A percentile compares a stretch with the other conserved stretches of the same genome.
These are phyloP conservation scores for Torymus auratus DNA, from an alignment of 2,888 invertebrate genomes.

Conservation along the genomic window DNA sequence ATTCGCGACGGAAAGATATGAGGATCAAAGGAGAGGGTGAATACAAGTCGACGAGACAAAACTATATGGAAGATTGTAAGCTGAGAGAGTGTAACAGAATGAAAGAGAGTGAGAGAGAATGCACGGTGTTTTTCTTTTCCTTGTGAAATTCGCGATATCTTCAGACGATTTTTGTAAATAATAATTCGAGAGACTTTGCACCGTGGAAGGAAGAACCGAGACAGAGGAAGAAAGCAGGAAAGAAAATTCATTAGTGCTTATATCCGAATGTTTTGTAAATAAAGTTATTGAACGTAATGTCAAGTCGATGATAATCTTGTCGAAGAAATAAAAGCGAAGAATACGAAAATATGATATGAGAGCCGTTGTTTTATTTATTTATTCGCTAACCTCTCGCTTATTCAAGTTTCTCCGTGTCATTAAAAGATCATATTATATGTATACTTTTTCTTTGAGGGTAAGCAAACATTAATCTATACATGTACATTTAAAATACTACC, in stretches of 20 bases:
- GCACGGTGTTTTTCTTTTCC: conserved; percentile 48
- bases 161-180: conserved; percentile 70
- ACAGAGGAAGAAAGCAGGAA: conserved; percentile 52
- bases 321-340: conserved; percentile 57
- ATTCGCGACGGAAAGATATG: conserved; percentile 22
- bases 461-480: too few species aligned
- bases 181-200: conserved; percentile 65
- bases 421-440: too few species aligned
- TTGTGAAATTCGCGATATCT: conserved; percentile 56
- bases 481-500: background rate
- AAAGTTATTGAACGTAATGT: conserved; percentile 72
- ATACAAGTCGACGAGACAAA: background rate
- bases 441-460: too few species aligned
- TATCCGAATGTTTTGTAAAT: conserved; percentile 72
- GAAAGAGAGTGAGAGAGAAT: conserved; percentile 31
- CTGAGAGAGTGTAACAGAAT: conserved; percentile 9
- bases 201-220: too few species aligned
- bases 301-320: conserved; percentile 63
- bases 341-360: conserved; percentile 58
- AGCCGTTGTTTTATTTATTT: conserved; percentile 14
- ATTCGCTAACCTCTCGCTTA: background rate
- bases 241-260: conserved; percentile 68
- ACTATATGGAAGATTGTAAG: conserved; percentile 24
- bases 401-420: too few species aligned
- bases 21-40: conserved; percentile 3